These are phyloP conservation scores for Zaprionus africanus DNA, from an alignment of 1,140 invertebrate species.

Conservation along the genomic window DNA sequence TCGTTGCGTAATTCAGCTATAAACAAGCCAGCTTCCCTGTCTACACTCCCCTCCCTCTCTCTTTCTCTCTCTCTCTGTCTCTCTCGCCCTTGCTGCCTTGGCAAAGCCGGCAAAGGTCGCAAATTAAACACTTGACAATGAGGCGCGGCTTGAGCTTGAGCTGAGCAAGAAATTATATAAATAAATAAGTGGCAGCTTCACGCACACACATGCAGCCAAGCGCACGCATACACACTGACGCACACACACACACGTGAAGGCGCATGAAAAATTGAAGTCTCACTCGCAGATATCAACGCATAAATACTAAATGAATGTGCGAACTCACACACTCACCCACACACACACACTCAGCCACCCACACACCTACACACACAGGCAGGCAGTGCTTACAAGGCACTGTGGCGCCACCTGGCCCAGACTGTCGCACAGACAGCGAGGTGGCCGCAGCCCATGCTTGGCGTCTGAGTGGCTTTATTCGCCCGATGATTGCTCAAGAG, in stretches of 20 bases:
- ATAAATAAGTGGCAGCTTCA: constrained; percentile 59
- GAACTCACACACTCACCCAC: constrained; percentile 28
- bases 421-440: constrained; percentile 44
- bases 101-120: constrained; percentile 33
- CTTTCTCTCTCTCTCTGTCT: neutral
- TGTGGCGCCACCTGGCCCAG: constrained; percentile 36
- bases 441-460: constrained; percentile 20
- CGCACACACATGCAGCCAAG: neutral
- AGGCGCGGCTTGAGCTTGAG: constrained; percentile 19
- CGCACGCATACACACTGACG: neutral
- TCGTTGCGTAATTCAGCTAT: constrained; percentile 21
- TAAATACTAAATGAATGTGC: constrained; percentile 72
- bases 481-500: constrained; percentile 72
- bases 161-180: constrained; percentile 63
- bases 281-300: constrained; percentile 77
- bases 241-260: constrained; percentile 3
- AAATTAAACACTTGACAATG: constrained; percentile 56
- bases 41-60: no score
- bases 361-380: no score
- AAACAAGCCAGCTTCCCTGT: neutral
- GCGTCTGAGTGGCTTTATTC: constrained; percentile 80
- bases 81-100: no score
- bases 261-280: constrained; percentile 72
- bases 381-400: neutral
- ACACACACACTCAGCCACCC: constrained; percentile 25